Evolutionary conservation across 2,113 vertebrate species (phyloP).

Genomic region (Lynx canadensis): DNA sequence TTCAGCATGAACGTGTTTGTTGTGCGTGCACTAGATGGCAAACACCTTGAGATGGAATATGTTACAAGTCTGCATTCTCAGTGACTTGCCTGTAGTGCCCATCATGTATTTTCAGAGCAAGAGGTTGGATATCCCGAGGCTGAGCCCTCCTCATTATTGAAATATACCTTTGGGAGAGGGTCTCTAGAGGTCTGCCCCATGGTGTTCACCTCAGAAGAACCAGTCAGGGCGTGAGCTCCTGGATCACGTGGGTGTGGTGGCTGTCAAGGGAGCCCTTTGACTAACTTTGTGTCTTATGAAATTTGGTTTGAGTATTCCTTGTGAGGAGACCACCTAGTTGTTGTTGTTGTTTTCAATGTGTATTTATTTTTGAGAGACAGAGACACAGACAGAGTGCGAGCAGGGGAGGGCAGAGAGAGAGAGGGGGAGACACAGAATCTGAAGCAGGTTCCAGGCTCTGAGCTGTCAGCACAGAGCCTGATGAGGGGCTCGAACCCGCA

Average conservation of each 20-base stretch:
- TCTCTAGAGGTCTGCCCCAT: neutral
- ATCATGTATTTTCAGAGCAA: neutral
- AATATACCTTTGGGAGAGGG: neutral
- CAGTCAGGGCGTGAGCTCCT: neutral
- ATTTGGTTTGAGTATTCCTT: neutral
- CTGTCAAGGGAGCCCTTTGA: too few relatives aligned
- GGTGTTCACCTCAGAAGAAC: neutral
- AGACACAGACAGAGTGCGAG: too few relatives aligned
- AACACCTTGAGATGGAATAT: too few relatives aligned
- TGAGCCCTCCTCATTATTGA: neutral
- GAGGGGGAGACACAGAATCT: too few relatives aligned
- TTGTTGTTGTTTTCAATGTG: too few relatives aligned
- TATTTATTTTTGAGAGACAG: too few relatives aligned
- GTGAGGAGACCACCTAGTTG: neutral
- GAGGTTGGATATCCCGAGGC: accelerated
- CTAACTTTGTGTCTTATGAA: neutral
- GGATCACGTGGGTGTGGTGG: neutral
- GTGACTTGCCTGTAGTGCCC: neutral
- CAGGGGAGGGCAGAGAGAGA: too few relatives aligned
- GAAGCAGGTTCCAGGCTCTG: too few relatives aligned
- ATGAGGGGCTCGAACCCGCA: too few relatives aligned
- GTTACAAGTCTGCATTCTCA: neutral
- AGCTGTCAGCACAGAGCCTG: too few relatives aligned
- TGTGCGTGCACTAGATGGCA: accelerated
- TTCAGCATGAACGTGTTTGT: too few relatives aligned